Percentiles rank a stretch among this genome's conserved stretches.
Evolutionary conservation across 1,140 invertebrate species (phyloP).

Genomic region (Conus ventricosus): DNA sequence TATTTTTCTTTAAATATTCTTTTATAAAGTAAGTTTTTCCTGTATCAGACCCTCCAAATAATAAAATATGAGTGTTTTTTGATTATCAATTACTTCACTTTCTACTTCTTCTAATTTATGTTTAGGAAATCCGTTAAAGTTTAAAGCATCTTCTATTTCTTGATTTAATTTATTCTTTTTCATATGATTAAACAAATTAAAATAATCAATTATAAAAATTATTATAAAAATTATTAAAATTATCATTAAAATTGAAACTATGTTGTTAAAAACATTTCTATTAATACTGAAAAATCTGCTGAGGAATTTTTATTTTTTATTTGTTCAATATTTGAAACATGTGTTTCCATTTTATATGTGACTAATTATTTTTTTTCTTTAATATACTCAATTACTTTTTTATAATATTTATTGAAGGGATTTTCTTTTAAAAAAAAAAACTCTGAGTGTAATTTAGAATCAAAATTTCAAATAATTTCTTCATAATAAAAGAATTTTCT

Average conservation of each 20-base stretch:
- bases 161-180: not conserved
- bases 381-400: no score
- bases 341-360: no score
- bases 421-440: no score
- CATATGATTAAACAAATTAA: conserved; percentile 3
- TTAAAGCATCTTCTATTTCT: not conserved
- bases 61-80: not conserved
- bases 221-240: not conserved
- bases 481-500: no score
- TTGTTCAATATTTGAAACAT: no score
- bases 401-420: no score
- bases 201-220: conserved; percentile 12
- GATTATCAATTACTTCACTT: conserved; percentile 4
- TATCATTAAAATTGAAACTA: not conserved
- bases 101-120: not conserved
- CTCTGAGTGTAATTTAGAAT: no score
- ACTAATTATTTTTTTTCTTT: no score
- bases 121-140: conserved; percentile 1
- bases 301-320: no score
- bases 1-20: not conserved
- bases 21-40: conserved; percentile 4
- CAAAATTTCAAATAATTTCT: no score
- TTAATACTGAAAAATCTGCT: not conserved
- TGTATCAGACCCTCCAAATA: not conserved
- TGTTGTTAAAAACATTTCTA: no score